Evolutionary conservation across 2,113 vertebrate species (phyloP), one percentile per base, ranked within the genome.

Genomic region (Ondatra zibethicus): DNA sequence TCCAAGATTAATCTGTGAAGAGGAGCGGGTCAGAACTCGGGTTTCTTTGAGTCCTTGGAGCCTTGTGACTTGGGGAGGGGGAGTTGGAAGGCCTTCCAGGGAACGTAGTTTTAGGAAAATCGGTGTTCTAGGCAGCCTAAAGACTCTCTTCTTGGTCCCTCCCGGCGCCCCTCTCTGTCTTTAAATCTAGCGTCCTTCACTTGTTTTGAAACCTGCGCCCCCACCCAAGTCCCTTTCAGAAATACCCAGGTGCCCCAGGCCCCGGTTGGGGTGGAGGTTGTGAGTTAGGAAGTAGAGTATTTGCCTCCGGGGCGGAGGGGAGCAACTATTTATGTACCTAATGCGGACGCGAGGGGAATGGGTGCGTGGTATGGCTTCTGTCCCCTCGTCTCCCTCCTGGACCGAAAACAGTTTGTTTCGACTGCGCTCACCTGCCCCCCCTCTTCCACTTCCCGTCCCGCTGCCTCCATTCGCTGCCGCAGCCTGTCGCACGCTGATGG

Each of bases 401-500:
- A 65, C 70, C 7, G 87, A 75, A 76, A 7, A 92, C 92, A 88
- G 93, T 97, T 98, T 96, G 96, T 95, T 98, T 98, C 96, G 88
- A 33, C 89, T 93, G 97, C 93, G 96, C 98, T 98, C 97, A 84
- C 81, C 98, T 97, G 97, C 31, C 3, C 31, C 1, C 58, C 27
- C 29, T 31, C 17, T 5, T 58, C 55, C 33, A 7, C 95, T 88
- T 91, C 91, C 7, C 55, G 76, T 78, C 88, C 95, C 80, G 73
- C 96, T 33, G 0, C 97, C 95, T 98, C 96, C 96, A 93, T 96
- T 94, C 68, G 42, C 91, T 33, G 55, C 86, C 81, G 95, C 96
- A 98, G 97, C 98, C 97, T 96, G 96, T 94, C 97, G 93, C 94
- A 81, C 96, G 94, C 93, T 96, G 97, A 96, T 81, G 84, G 93